Evolutionary conservation across 53 echinoderm and acorn worm genomes (phyloP).

Genomic region (Holothuria leucospilota): DNA sequence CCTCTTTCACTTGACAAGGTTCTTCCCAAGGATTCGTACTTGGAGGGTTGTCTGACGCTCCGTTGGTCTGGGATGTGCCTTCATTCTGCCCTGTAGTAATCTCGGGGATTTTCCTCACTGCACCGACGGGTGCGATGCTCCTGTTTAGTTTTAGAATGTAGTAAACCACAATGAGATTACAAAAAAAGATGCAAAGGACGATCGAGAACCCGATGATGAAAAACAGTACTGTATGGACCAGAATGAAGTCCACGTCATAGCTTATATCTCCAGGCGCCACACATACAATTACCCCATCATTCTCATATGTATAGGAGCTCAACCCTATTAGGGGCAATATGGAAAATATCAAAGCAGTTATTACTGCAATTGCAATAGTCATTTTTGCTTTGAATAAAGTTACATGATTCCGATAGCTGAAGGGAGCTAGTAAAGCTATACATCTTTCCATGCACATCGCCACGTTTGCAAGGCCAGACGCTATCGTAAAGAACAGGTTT

Average conservation of each 20-base stretch:
- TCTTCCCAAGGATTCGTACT: too few species aligned
- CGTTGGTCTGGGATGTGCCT: too few species aligned
- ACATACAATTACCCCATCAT: slow-evolving; percentile 26
- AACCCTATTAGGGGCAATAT: slow-evolving; percentile 67
- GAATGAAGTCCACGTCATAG: slow-evolving; percentile 34
- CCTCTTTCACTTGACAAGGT: too few species aligned
- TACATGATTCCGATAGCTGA: slow-evolving; percentile 65
- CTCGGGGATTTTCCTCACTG: too few species aligned
- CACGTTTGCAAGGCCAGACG: slow-evolving; percentile 69
- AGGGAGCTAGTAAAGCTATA: slow-evolving; percentile 69
- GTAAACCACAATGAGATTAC: slow-evolving; percentile 64
- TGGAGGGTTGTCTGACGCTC: too few species aligned
- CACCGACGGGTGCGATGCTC: too few species aligned
- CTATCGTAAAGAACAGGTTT: slow-evolving; percentile 69
- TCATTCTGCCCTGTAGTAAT: too few species aligned
- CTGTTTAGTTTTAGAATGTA: slow-evolving; percentile 41
- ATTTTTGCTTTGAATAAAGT: slow-evolving; percentile 63
- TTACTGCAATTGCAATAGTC: slow-evolving; percentile 30
- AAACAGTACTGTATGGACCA: slow-evolving; percentile 59
- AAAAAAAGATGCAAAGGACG: slow-evolving; percentile 53
- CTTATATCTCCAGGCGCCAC: slow-evolving; percentile 69
- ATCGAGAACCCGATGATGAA: slow-evolving; percentile 62
- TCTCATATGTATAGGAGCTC: slow-evolving; percentile 55
- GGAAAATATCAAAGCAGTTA: slow-evolving; percentile 27
- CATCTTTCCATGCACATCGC: slow-evolving; percentile 76